Percentiles rank a stretch among this genome's conserved stretches.
Evolutionary conservation across 2,113 vertebrate species (phyloP).

Genomic region (Ranitomeya variabilis): DNA sequence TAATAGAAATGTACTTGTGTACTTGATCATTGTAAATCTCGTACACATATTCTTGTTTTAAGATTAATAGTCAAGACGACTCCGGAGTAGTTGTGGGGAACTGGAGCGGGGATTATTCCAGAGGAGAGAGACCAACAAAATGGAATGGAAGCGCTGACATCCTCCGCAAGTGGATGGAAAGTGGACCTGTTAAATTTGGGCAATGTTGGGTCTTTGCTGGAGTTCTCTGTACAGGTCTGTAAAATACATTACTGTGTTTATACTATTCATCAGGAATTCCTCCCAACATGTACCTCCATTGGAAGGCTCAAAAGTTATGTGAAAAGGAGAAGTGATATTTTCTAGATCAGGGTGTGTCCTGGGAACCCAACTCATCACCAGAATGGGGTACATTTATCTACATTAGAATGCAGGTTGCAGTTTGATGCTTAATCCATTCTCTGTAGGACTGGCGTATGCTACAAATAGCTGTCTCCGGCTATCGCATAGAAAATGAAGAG

Average conservation of each 20-base stretch:
- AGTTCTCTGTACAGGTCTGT: conserved; percentile 75
- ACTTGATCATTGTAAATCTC: background rate
- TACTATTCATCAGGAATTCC: no score
- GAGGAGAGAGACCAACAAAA: conserved; percentile 69
- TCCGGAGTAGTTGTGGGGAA: conserved; percentile 77
- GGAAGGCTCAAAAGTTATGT: no score
- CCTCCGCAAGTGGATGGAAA: conserved; percentile 70
- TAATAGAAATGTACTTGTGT: background rate
- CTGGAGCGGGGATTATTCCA: conserved; percentile 73
- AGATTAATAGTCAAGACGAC: conserved; percentile 76
- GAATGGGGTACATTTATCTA: no score
- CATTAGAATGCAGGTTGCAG: no score
- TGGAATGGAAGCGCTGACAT: conserved; percentile 79
- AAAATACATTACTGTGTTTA: background rate
- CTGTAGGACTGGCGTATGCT: no score
- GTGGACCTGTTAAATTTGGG: conserved; percentile 73
- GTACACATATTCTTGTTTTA: background rate
- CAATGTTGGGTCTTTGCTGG: conserved; percentile 83
- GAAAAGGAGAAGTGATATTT: no score
- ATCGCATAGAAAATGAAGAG: no score
- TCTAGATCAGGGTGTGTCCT: no score
- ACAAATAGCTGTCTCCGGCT: no score
- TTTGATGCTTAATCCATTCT: no score
- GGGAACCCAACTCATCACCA: no score
- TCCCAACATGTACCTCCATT: no score